Percentiles rank a stretch among this genome's conserved stretches.
Evolutionary conservation across 1,140 invertebrate species (phyloP).

Genomic region (Trichonephila clavata): DNA sequence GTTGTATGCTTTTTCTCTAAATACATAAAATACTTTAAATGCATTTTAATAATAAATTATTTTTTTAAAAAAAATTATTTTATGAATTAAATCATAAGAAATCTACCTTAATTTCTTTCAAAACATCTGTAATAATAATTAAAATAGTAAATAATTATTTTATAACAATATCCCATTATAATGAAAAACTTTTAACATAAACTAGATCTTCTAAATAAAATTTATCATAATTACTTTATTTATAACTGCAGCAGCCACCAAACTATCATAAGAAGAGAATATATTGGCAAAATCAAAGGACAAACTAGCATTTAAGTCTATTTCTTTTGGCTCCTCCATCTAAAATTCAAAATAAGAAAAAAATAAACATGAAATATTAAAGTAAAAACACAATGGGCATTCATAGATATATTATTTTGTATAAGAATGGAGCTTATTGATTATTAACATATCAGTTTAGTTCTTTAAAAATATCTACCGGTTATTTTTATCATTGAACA

Average conservation of each 20-base stretch:
- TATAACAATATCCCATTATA: background rate
- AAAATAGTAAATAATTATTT: background rate
- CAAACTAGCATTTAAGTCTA: constrained; percentile 26
- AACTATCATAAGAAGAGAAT: constrained; percentile 71
- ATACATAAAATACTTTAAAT: too few species aligned
- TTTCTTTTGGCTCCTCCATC: background rate
- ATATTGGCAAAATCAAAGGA: constrained; percentile 51
- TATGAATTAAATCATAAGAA: background rate
- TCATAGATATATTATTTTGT: too few species aligned
- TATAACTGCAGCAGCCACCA: constrained; percentile 75
- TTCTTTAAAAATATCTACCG: too few species aligned
- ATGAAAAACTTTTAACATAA: too few species aligned
- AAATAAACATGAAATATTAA: background rate
- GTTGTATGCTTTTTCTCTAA: too few species aligned
- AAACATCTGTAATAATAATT: background rate
- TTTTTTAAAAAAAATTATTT: too few species aligned
- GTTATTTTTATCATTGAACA: too few species aligned
- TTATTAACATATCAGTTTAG: too few species aligned
- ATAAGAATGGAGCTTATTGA: too few species aligned
- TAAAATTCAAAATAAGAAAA: background rate
- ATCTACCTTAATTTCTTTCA: background rate
- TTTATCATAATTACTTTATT: constrained; percentile 68
- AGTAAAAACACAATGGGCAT: too few species aligned
- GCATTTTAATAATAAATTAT: too few species aligned
- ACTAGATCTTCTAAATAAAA: background rate